Base-by-base conservation (phyloP, 2,888 invertebrate species). In the Osmoderma eremita region DNA sequence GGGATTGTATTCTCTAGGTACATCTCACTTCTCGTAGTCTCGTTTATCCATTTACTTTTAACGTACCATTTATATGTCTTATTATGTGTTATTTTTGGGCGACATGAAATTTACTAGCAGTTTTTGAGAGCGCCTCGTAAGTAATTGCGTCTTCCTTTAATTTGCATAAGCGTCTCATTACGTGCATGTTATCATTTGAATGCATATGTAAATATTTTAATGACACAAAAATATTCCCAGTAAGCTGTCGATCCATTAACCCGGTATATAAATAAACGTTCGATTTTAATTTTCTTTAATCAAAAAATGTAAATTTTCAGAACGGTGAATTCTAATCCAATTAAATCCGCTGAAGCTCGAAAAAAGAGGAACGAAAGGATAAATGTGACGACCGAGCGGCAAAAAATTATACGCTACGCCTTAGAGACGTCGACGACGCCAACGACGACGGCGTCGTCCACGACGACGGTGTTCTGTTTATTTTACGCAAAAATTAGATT, bases 401-500 rank as follows among this genome's bases (percentile, higher is more conserved):
- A 58, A 45, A 58, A 45, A 56, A 58, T 42, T 42, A 58, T 45
- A 30, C 41, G 13, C 42, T 53, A 42, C 58, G 58, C 58, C 58
- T 58, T 58, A 58, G 58, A 58, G 22, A 56, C 42, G 58, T 45
- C 58, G 30, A 30, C 30, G 58, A 58, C 58, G 58, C 58, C 45
- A 15, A 42, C 42, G 42, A 45, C 42, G 65, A 50, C 24, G 48
- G 20, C 49, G 13, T 42, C 61, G 66, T 51, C 50, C 41, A 39
- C 51, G 62, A 36, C 62, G 62, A 18, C 67, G 63, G 39, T 53
- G 45, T 42, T 56, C 45, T 68, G 67, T 72, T 72, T 70, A 70
- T 72, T 72, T 70, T 70, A 65, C 68, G 51, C 63, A 65, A 69
- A 72, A 72, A 72, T 72, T 70, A 70, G 70, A 70, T 70, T 72